These are phyloP conservation scores for Mormyrops attenuatus DNA, from an alignment of 2,797 vertebrate genomes.

Conservation along the genomic window DNA sequence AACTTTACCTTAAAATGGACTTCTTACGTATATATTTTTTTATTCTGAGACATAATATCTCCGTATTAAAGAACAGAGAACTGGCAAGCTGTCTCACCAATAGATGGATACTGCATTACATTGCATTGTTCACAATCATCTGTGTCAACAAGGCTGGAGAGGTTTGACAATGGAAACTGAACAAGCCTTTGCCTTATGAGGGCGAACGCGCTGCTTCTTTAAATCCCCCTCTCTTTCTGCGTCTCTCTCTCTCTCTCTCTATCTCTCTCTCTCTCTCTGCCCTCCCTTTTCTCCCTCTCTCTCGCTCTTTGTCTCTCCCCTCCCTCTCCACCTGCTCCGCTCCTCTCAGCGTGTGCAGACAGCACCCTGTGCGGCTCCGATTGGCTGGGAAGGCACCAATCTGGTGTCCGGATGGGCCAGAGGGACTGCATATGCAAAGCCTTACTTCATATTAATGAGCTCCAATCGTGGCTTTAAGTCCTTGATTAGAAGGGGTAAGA, in stretches of 20 bases:
- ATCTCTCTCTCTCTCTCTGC: conserved; percentile 31
- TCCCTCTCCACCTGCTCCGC: conserved; percentile 59
- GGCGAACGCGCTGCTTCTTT: conserved; percentile 50
- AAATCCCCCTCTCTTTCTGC: conserved; percentile 50
- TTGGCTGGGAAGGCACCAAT: conserved; percentile 79
- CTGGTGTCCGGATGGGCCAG: conserved; percentile 61
- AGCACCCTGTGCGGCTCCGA: conserved; percentile 64
- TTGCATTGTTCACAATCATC: conserved; percentile 42
- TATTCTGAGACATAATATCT: not conserved
- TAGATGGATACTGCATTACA: conserved; percentile 24
- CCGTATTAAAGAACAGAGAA: not conserved
- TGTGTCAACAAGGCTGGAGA: conserved; percentile 41
- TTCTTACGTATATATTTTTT: not conserved
- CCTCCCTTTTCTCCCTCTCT: conserved; percentile 35
- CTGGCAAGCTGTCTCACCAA: not conserved
- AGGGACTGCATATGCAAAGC: conserved; percentile 90
- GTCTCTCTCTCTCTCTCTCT: conserved; percentile 47
- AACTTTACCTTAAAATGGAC: not conserved
- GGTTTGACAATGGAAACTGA: conserved; percentile 42
- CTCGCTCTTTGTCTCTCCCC: conserved; percentile 48
- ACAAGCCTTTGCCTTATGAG: conserved; percentile 37
- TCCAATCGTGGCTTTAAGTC: conserved; percentile 94
- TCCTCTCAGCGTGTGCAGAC: conserved; percentile 52
- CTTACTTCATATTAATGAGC: conserved; percentile 98
- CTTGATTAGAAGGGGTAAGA: conserved; percentile 94